Evolutionary conservation across 2,888 invertebrate genomes (phyloP).

Genomic region (Melikaiella ostensackeni): DNA sequence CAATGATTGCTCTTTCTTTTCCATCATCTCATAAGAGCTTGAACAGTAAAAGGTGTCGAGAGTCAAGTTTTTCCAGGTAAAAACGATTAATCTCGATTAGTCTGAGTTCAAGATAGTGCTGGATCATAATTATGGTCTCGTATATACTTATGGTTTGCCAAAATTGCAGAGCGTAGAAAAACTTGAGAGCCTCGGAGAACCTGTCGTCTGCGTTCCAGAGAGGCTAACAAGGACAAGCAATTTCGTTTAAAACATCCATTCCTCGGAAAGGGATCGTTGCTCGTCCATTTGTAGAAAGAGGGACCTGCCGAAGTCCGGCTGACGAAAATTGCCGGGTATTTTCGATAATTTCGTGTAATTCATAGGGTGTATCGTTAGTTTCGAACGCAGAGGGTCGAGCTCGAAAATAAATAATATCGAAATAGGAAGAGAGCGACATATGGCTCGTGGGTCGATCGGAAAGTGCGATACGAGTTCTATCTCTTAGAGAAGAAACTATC

Average conservation of each 20-base stretch:
- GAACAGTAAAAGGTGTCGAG: background rate
- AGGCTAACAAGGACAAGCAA: conserved; percentile 35
- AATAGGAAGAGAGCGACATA: conserved; percentile 53
- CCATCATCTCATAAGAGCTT: background rate
- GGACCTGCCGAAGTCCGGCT: conserved; percentile 24
- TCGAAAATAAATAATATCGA: conserved; percentile 58
- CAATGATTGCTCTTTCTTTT: background rate
- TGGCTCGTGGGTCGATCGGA: conserved; percentile 56
- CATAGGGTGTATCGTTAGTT: conserved; percentile 26
- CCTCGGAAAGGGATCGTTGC: background rate
- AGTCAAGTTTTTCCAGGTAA: background rate
- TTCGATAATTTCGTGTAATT: conserved; percentile 47
- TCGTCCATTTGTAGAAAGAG: conserved; percentile 26
- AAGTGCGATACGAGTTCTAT: conserved; percentile 52
- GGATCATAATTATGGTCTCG: background rate
- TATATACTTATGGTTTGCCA: conserved; percentile 6
- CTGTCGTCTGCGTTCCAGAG: conserved; percentile 25
- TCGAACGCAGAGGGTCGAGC: conserved; percentile 42
- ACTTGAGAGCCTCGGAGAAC: background rate
- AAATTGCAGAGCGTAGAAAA: conserved; percentile 13
- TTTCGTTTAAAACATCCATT: conserved; percentile 17
- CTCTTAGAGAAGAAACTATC: conserved; percentile 42
- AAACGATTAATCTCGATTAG: background rate
- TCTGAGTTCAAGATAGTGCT: background rate
- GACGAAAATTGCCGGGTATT: conserved; percentile 51